These are phyloP conservation scores for Condylostylus longicornis DNA, from an alignment of 1,140 invertebrate species.

Conservation along the genomic window DNA sequence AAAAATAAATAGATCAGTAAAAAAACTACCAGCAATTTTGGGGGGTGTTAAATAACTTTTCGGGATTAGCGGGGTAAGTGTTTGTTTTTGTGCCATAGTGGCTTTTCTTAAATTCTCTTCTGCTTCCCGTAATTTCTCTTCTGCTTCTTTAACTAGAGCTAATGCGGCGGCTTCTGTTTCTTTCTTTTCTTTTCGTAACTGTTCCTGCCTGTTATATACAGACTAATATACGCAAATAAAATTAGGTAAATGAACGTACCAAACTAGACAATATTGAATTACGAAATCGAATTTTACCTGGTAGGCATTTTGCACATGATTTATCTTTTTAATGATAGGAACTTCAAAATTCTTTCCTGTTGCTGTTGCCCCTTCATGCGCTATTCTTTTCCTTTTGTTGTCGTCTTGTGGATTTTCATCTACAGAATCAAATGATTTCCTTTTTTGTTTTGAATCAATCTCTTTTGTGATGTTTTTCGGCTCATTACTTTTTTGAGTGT, in stretches of 20 bases:
- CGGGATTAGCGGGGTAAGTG: conserved; percentile 22
- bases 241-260: background rate
- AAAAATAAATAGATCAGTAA: background rate
- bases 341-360: conserved; percentile 3
- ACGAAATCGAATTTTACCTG: conserved; percentile 8
- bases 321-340: conserved; percentile 12
- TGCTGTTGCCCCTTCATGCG: conserved; percentile 32
- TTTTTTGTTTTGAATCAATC: background rate
- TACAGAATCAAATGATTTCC: too few species aligned
- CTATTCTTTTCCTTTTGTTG: conserved; percentile 32
- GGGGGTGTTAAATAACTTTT: conserved; percentile 18
- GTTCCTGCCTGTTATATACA: conserved; percentile 21
- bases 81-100: conserved; percentile 15
- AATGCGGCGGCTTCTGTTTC: conserved; percentile 16
- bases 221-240: conserved; percentile 8
- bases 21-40: conserved; percentile 2
- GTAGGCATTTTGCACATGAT: conserved; percentile 28
- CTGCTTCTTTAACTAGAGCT: conserved; percentile 17
- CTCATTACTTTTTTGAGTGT: background rate
- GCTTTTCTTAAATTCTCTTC: conserved; percentile 13
- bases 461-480: background rate
- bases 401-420: conserved; percentile 15
- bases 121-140: conserved; percentile 20
- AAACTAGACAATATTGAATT: background rate
- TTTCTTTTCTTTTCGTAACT: conserved; percentile 19